Percentiles rank a stretch among this genome's conserved stretches.
phyloP scores from a whole-genome alignment of 2,797 vertebrate genomes.

The Pitangus sulphuratus region DNA sequence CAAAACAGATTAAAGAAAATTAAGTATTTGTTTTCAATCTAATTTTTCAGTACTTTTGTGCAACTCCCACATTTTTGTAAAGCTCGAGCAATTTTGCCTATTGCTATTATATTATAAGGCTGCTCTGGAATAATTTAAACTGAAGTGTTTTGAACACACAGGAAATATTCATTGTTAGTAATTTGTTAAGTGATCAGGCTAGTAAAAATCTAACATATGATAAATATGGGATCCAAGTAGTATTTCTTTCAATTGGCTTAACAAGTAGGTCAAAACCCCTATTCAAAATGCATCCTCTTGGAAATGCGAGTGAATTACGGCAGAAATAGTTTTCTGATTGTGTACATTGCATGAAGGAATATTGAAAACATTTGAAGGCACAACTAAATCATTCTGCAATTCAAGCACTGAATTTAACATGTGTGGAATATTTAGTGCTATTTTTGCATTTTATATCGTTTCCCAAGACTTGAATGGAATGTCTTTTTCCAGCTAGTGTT shows the following conservation, averaged over 20 bases:
- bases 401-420: neutral
- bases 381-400: constrained; percentile 29
- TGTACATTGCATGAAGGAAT: neutral
- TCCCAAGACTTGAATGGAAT: constrained; percentile 22
- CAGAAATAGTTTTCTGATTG: neutral
- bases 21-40: neutral
- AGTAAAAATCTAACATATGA: neutral
- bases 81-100: neutral
- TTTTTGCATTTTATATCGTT: constrained; percentile 7
- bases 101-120: neutral
- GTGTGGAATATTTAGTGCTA: constrained; percentile 1
- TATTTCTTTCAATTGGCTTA: neutral
- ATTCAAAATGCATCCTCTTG: neutral
- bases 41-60: neutral
- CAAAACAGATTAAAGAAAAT: neutral
- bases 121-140: constrained; percentile 4
- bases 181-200: neutral
- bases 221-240: neutral
- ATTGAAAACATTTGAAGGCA: constrained; percentile 29
- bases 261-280: neutral
- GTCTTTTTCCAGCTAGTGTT: neutral
- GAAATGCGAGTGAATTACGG: neutral
- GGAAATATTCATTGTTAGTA: neutral
- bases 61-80: neutral
- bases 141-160: neutral